These are phyloP conservation scores for Drosophila teissieri DNA, from an alignment of 1,140 invertebrate genomes.

Conservation along the genomic window DNA sequence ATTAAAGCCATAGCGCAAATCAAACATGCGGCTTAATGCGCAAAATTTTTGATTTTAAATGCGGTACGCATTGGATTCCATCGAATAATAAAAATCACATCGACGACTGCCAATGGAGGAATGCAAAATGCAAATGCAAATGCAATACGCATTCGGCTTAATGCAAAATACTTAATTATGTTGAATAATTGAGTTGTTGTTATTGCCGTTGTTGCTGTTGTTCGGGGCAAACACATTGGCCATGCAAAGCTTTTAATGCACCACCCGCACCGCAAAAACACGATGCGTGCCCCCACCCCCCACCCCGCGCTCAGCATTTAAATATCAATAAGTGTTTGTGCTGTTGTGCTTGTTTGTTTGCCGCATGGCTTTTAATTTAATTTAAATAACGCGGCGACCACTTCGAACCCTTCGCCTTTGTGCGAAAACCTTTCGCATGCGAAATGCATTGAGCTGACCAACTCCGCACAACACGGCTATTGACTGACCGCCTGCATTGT, in stretches of 20 bases:
- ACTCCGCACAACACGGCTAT: constrained; percentile 45
- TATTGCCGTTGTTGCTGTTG: constrained; percentile 56
- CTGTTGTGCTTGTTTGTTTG: constrained; percentile 67
- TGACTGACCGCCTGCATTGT: constrained; percentile 39
- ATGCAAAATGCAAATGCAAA: constrained; percentile 41
- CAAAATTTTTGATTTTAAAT: constrained; percentile 81
- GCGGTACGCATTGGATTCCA: constrained; percentile 69
- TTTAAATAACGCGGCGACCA: constrained; percentile 68
- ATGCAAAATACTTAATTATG: constrained; percentile 83
- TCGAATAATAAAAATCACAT: constrained; percentile 78
- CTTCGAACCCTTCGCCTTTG: constrained; percentile 9
- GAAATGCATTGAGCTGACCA: constrained; percentile 56
- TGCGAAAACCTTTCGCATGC: constrained; percentile 20
- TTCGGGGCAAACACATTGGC: constrained; percentile 75
- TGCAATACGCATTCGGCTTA: constrained; percentile 66
- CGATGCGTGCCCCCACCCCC: background rate
- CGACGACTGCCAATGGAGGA: constrained; percentile 9
- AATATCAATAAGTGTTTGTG: constrained; percentile 79
- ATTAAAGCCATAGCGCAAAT: constrained; percentile 76
- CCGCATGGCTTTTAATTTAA: constrained; percentile 77
- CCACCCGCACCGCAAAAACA: constrained; percentile 58
- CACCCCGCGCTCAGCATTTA: constrained; percentile 56
- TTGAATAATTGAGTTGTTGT: constrained; percentile 81
- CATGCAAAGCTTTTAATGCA: constrained; percentile 82
- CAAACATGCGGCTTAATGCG: constrained; percentile 77